Conservation (phyloP, 2,888 invertebrate genomes). For the Hipparchia sbordonii region DNA sequence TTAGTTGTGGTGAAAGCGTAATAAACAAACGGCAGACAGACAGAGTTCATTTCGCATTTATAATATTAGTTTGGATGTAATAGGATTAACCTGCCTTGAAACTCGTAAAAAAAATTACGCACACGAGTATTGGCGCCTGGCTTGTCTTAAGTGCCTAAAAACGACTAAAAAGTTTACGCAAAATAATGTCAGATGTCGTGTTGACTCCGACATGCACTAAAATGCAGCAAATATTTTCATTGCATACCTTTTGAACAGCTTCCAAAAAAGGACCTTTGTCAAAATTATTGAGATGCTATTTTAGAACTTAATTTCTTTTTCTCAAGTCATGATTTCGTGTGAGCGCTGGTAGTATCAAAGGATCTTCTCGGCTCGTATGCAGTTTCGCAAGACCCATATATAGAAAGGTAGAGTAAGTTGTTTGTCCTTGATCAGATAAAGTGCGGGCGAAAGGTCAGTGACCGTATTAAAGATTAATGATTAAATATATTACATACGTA, state of each 20-base stretch:
- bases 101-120: not conserved
- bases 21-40: too few species aligned
- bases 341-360: not conserved
- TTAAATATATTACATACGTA: constrained; percentile 1
- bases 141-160: not conserved
- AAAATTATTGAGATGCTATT: not conserved
- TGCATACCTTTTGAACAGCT: constrained; percentile 11
- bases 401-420: constrained; percentile 36
- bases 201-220: constrained; percentile 9
- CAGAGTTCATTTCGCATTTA: too few species aligned
- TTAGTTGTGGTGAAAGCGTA: too few species aligned
- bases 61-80: too few species aligned
- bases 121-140: not conserved
- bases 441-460: constrained; percentile 31
- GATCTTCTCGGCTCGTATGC: constrained; percentile 12
- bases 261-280: not conserved
- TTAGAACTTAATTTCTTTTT: not conserved
- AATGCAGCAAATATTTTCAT: constrained; percentile 15
- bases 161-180: not conserved
- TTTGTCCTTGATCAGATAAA: constrained; percentile 37
- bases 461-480: constrained; percentile 32
- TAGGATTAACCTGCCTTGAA: not conserved
- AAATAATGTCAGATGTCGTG: constrained; percentile 7
- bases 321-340: not conserved
- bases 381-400: constrained; percentile 31